Percentiles rank a stretch among this genome's conserved stretches.
Evolutionary conservation across 2,888 invertebrate genomes (phyloP).

Genomic region (Ptilodon capucinus): DNA sequence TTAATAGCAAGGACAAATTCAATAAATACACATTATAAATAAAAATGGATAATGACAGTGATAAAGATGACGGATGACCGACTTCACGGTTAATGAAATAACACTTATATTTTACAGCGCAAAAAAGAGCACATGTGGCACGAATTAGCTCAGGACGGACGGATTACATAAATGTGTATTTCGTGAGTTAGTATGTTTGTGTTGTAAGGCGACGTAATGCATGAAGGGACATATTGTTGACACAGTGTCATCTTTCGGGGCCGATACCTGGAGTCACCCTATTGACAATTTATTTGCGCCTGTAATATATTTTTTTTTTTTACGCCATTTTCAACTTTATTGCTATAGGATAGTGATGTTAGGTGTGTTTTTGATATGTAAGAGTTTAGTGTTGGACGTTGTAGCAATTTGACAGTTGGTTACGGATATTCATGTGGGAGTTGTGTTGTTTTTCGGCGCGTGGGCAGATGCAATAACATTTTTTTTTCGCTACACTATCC

Average conservation of each 20-base stretch:
- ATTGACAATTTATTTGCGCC: constrained; percentile 25
- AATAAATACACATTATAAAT: no score
- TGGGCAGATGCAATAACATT: constrained; percentile 72
- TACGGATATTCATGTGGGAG: constrained; percentile 68
- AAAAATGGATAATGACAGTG: no score
- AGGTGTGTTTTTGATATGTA: constrained; percentile 15
- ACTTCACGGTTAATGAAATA: constrained; percentile 73
- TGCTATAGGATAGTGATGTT: neutral
- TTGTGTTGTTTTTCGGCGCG: constrained; percentile 63
- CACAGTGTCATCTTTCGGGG: constrained; percentile 77
- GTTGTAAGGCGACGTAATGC: constrained; percentile 72
- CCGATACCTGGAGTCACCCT: constrained; percentile 64
- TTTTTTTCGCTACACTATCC: constrained; percentile 22
- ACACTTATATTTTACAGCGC: constrained; percentile 70
- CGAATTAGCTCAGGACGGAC: constrained; percentile 71
- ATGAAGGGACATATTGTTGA: constrained; percentile 76
- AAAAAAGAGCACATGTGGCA: constrained; percentile 75
- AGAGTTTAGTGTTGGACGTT: constrained; percentile 39
- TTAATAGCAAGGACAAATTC: no score
- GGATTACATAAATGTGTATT: constrained; percentile 77
- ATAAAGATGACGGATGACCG: no score
- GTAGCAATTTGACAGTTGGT: constrained; percentile 54
- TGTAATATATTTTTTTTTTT: constrained; percentile 6
- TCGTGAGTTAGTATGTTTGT: constrained; percentile 75
- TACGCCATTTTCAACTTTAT: constrained; percentile 39